Conservation (phyloP, 2,113 vertebrate species). For the Trachemys scripta region DNA sequence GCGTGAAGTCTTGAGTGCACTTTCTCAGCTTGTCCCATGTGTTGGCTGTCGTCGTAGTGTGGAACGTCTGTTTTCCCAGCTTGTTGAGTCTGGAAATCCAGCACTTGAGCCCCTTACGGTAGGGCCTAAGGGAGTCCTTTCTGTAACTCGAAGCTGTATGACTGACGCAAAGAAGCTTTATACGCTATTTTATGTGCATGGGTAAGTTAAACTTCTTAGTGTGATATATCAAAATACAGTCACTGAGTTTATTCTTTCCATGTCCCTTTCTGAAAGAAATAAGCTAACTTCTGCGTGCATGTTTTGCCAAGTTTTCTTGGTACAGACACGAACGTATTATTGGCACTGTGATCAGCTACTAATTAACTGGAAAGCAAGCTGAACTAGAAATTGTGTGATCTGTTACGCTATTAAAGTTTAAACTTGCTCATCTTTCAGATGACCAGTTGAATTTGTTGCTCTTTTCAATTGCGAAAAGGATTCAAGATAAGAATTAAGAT, state of each 20-base stretch:
- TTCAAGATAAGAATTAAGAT: rapidly evolving
- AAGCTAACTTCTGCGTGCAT: rapidly evolving
- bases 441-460: background rate
- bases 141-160: constrained; percentile 91
- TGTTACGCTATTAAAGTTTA: background rate
- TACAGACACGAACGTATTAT: rapidly evolving
- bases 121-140: constrained; percentile 91
- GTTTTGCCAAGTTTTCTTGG: background rate
- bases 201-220: constrained; percentile 80
- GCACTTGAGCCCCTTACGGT: constrained; percentile 94
- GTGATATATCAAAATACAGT: background rate
- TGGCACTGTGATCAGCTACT: rapidly evolving
- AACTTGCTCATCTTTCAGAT: rapidly evolving
- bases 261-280: background rate
- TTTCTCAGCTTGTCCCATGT: constrained; percentile 95
- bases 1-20: constrained; percentile 89
- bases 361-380: background rate
- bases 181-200: constrained; percentile 94
- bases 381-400: background rate
- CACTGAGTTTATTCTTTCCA: rapidly evolving
- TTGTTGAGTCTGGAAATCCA: constrained; percentile 94
- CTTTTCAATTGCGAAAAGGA: background rate
- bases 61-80: constrained; percentile 95
- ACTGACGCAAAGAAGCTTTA: constrained; percentile 94
- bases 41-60: constrained; percentile 97